Base-by-base conservation (phyloP, 2,113 vertebrate species). In the Planiliza haematocheilus region DNA sequence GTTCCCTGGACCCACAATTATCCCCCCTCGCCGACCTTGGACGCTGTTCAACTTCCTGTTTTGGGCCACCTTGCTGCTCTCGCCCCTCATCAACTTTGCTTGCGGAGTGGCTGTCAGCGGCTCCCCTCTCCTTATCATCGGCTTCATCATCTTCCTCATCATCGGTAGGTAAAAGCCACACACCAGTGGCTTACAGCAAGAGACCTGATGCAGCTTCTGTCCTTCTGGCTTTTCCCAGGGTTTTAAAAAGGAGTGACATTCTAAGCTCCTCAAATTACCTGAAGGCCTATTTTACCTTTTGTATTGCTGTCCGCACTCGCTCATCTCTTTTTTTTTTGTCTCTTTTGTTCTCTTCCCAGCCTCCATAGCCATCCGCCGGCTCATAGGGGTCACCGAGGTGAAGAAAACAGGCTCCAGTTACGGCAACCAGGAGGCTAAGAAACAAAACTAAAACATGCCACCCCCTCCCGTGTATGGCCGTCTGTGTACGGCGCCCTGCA, bases 311-410 rank as follows among this genome's bases (percentile, higher is more conserved):
- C 11, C 17, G 52, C 21, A 36, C 34, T 55, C 8, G 14, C 42
- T 10, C 7, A 1, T 0, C 3, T n/a, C 1, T n/a, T 24, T 2
- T 61, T n/a, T 34, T 7, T 4, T 24, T 5, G 17, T 1, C n/a
- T n/a, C 12, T 4, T 69, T 43, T 74, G 6, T 43, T 21, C 77
- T 65, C 79, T 86, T 84, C 62, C 12, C 93, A 99, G 98, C 96
- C 82, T 99, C 97, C 78, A 90, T 99, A 80, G 97, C 96, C 59
- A 97, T 99, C 72, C 96, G 97, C 14, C 96, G 97, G 78, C 96
- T 99, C 79, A 99, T 99, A 73, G 97, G 97, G 67, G 96, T 99
- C 79, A 99, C 98, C 0, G 97, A 99, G 92, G 98, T 99, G 81
- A 97, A 97, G 66, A 98, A 97, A 79, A 94, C 94, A 48, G 98